Base-by-base conservation (phyloP, 2,797 vertebrate species). In the Harpagifer antarcticus region DNA sequence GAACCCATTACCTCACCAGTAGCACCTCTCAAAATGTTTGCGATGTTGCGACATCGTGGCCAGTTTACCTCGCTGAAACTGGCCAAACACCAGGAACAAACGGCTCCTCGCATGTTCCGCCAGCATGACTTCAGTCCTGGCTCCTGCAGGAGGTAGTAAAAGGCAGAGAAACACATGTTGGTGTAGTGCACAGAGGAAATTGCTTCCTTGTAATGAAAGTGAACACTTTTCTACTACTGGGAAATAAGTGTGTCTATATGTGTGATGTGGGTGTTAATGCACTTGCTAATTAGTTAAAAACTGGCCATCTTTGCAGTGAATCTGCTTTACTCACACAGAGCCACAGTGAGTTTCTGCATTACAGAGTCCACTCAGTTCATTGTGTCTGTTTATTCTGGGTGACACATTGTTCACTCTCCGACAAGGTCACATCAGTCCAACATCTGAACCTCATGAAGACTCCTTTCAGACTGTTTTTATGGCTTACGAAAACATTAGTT, bases 91-190 rank as follows among this genome's bases (percentile, higher is more conserved):
- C 82, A 87, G 86, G 89, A 90, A 85, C 79, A 86, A 90, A 85
- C 8, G 83, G 81, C 49, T 80, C 60, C 76, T 92, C 71, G 83
- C 83, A 89, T 86, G 84, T 91, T 40, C 7, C 13, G 91, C 93
- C 93, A 94, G 87, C 86, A 91, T 94, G 91, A 94, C 92, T 92
- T 92, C 88, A 89, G 69, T 81, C 79, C 88, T 91, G 90, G 90
- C 87, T 81, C 55, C 79, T n/a, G 43, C 62, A 23, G 81, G 75
- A 86, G 84, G 81, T 62, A 83, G 84, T 90, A 87, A 91, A 90
- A 89, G 62, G 64, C 78, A 84, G 72, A 86, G 77, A 68, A 86
- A 82, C 74, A 78, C 79, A 85, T 85, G 74, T 75, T 86, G 71
- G 72, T 84, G 79, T 52, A 60, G 83, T 31, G 68, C 68, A 49